phyloP scores from a whole-genome alignment of 1,140 invertebrate species.

The Coptotermes formosanus region DNA sequence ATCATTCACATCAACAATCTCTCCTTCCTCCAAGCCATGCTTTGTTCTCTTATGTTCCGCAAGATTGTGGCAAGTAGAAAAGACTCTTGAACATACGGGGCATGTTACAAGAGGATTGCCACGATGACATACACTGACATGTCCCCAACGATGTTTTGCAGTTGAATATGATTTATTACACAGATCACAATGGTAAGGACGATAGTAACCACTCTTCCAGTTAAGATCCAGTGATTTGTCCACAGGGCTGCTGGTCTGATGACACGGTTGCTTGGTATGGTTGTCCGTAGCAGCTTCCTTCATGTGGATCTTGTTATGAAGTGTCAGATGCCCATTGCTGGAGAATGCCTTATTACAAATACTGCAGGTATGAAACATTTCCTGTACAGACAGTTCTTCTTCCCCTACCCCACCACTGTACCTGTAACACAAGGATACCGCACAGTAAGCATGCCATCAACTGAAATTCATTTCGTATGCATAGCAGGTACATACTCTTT shows the following conservation, averaged over 20 bases:
- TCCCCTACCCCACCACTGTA: too few relatives aligned
- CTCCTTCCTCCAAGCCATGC: slow-evolving; percentile 40
- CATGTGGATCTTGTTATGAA: slow-evolving; percentile 53
- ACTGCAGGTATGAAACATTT: slow-evolving; percentile 52
- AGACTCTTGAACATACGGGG: slow-evolving; percentile 50
- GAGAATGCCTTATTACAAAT: slow-evolving; percentile 54
- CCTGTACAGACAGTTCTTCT: background rate
- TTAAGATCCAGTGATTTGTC: background rate
- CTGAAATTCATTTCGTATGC: too few relatives aligned
- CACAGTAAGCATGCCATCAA: too few relatives aligned
- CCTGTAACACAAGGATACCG: too few relatives aligned
- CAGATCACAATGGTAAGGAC: slow-evolving; percentile 54
- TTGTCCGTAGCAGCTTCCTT: slow-evolving; percentile 38
- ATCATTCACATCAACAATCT: background rate
- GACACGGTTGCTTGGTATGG: background rate
- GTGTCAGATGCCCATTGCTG: slow-evolving; percentile 52
- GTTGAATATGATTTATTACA: slow-evolving; percentile 55
- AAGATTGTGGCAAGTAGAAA: slow-evolving; percentile 51
- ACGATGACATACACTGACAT: slow-evolving; percentile 52
- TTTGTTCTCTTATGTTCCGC: slow-evolving; percentile 52
- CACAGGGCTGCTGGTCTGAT: background rate
- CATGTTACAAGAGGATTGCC: slow-evolving; percentile 54
- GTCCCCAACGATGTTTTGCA: slow-evolving; percentile 55
- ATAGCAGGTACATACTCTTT: too few relatives aligned
- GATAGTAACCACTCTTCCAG: slow-evolving; percentile 37